Evolutionary conservation across 1,140 invertebrate species (phyloP).

Genomic region (Meloidogyne hapla): DNA sequence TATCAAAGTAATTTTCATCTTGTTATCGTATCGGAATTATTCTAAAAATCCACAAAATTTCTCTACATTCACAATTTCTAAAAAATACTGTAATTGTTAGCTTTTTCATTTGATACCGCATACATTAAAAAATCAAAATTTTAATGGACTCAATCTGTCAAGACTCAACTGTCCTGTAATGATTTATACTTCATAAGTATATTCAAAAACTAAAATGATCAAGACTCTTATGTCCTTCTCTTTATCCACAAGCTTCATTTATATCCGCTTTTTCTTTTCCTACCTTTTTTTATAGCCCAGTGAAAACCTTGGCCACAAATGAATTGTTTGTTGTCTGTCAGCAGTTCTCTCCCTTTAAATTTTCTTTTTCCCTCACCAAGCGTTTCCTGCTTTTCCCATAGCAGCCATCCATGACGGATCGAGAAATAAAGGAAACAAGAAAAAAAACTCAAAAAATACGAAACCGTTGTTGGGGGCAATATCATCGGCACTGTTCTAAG

Average conservation of each 20-base stretch:
- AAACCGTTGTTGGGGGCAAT: constrained; percentile 11
- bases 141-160: too few relatives aligned
- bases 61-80: too few relatives aligned
- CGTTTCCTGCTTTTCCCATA: neutral
- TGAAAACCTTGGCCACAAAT: constrained; percentile 7
- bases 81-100: too few relatives aligned
- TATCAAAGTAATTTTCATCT: too few relatives aligned
- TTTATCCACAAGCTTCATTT: neutral
- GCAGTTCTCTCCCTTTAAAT: neutral
- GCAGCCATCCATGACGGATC: constrained; percentile 1
- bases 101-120: too few relatives aligned
- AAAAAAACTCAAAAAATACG: neutral
- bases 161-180: too few relatives aligned
- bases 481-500: neutral
- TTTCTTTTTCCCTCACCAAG: neutral
- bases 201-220: neutral
- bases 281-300: neutral
- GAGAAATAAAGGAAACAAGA: neutral
- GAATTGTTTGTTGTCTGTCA: constrained; percentile 22
- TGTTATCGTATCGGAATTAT: too few relatives aligned
- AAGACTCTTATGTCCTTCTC: neutral
- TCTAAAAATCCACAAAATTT: too few relatives aligned
- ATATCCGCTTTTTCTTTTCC: constrained; percentile 1
- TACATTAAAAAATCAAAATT: too few relatives aligned
- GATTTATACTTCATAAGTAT: too few relatives aligned